Evolutionary conservation across 2,888 invertebrate species (phyloP), one percentile per base, ranked within the genome.

Genomic region (Spodoptera picta): DNA sequence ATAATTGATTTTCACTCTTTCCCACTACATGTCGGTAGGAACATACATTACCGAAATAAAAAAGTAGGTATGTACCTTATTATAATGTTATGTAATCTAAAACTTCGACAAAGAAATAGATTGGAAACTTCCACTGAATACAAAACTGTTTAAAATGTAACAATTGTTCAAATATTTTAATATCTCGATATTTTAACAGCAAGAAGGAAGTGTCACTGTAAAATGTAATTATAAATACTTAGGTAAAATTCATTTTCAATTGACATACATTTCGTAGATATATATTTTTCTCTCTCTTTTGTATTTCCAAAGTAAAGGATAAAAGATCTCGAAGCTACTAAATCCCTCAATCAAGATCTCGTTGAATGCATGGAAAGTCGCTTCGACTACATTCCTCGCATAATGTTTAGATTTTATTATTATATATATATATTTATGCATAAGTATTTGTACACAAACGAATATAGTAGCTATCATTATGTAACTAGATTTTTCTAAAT

Each of bases 341-440:
- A 59, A 67, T 51, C 55, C 58, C 48, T 46, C 58, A 60, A 57
- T 53, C 42, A 44, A 65, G 19, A 64, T 60, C 51, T 59, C 54
- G 58, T 55, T 61, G 60, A 73, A 53, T 47, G 60, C 64, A 81
- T 82, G 84, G 86, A 89, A 88, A 90, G 88, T 81, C 78, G 83
- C 69, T 77, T 73, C 68, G 76, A 63, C 88, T 70, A 83, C 89
- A 88, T 90, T 89, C 86, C 81, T 74, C 57, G 79, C 73, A 64
- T 81, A 85, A 75, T 77, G 73, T 77, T 81, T 79, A 79, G 77
- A 84, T 87, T 83, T 82, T 36, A 36, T 6, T 36, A 36, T 9
- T 0, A 14, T 36, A 36, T 6, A 85, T 80, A 72, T 79, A 70
- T 36, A 36, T 27, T 27, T 75, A 78, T 68, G 52, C 24, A 9